A percentile compares a stretch with the other conserved stretches of the same genome.
These are phyloP conservation scores for Agrochola macilenta DNA, from an alignment of 2,888 invertebrate genomes.

Conservation along the genomic window DNA sequence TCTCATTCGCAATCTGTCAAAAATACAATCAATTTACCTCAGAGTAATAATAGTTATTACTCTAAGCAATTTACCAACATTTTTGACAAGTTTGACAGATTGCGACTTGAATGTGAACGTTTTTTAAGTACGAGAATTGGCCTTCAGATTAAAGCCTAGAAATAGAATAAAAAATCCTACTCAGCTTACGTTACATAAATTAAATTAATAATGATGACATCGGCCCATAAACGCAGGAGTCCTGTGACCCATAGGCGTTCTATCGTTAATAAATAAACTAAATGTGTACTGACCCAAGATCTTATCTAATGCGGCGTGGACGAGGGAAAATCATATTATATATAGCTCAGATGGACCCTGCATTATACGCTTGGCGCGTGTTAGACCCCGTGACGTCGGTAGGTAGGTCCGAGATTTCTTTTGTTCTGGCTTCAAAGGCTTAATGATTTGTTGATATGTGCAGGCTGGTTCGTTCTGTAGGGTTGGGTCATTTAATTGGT, in stretches of 20 bases:
- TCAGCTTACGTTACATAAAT: constrained; percentile 37
- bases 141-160: not conserved
- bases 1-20: too few species aligned
- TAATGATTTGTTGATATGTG: not conserved
- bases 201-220: constrained; percentile 42
- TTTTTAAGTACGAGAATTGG: too few species aligned
- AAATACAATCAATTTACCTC: too few species aligned
- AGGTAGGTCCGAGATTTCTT: constrained; percentile 19
- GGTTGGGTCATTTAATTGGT: not conserved
- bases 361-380: constrained; percentile 44
- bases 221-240: constrained; percentile 26
- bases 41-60: too few species aligned
- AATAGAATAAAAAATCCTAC: constrained; percentile 21
- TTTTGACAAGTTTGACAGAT: too few species aligned
- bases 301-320: constrained; percentile 69
- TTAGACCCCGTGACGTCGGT: constrained; percentile 12
- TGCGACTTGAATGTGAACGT: too few species aligned
- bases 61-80: too few species aligned
- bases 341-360: constrained; percentile 62
- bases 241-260: constrained; percentile 63
- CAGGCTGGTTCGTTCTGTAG: not conserved
- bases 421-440: constrained; percentile 45
- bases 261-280: constrained; percentile 70
- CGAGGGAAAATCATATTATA: constrained; percentile 68
- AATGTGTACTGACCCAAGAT: constrained; percentile 75